phyloP scores from a whole-genome alignment of 1,140 invertebrate genomes.

The Bombus pascuorum region DNA sequence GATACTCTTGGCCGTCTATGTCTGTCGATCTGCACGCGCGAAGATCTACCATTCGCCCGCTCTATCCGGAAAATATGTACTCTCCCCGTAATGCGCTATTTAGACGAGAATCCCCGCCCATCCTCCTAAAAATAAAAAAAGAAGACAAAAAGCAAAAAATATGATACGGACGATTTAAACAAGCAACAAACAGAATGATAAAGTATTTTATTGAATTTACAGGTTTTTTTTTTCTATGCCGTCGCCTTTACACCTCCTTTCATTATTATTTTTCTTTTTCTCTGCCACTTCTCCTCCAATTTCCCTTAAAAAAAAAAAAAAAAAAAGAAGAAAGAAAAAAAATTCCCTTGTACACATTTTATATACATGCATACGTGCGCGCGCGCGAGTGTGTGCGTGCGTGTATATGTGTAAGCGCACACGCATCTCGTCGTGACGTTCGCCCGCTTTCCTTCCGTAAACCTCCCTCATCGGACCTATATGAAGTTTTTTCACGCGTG shows the following conservation, averaged over 20 bases:
- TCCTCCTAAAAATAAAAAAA: neutral
- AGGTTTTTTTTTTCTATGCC: constrained; percentile 1
- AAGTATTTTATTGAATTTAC: constrained; percentile 38
- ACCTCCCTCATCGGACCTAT: neutral
- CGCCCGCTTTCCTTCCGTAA: neutral
- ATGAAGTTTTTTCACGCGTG: neutral
- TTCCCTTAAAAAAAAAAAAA: neutral
- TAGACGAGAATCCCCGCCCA: constrained; percentile 45
- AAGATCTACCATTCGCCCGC: constrained; percentile 74
- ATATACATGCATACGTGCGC: neutral
- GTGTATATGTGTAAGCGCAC: neutral
- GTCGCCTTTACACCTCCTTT: neutral
- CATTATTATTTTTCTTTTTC: neutral
- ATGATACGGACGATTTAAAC: constrained; percentile 16
- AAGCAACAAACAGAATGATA: constrained; percentile 5
- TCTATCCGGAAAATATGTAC: constrained; percentile 68
- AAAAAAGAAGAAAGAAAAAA: too few species aligned
- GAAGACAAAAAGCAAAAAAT: constrained; percentile 50
- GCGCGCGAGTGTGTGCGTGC: constrained; percentile 1
- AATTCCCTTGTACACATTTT: neutral
- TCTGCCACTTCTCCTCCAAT: neutral
- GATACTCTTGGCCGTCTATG: constrained; percentile 78
- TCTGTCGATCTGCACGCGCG: constrained; percentile 77
- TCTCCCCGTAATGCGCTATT: constrained; percentile 61
- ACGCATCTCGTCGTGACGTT: constrained; percentile 13